Evolutionary conservation across 2,797 vertebrate species (phyloP), one percentile per base, ranked within the genome.

Genomic region (Perdix hodgsoniae): DNA sequence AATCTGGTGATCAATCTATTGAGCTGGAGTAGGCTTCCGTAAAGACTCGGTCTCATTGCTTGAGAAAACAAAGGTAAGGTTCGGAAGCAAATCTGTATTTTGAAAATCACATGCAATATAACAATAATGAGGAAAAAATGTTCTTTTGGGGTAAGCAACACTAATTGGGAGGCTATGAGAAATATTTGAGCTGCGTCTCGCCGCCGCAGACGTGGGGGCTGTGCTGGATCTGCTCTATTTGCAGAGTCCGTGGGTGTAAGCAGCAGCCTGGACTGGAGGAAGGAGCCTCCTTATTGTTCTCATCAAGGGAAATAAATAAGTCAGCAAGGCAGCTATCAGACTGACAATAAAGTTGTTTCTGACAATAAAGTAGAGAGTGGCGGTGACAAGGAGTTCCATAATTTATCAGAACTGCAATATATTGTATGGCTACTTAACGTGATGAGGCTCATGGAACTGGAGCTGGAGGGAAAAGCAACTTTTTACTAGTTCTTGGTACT

Each of bases 1-100:
- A 67, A 50, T 49, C 14, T 12, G 6, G 18, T 6, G 29, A 47
- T 26, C 29, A 1, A 0, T 14, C 7, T 14, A 3, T 2, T 3
- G 75, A 31, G 42, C 2, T 33, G 71, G 56, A 42, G 15, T 2
- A n/a, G 50, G 12, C 10, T 26, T 21, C 40, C 24, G 14, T 2
- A 19, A 9, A 42, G 65, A 6, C 11, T 18, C 40, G 54, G 11
- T 5, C 60, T 39, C n/a, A 45, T 65, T 23, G 10, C 12, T 52
- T 54, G 19, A 11, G 61, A 6, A 35, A 64, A 31, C 29, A 60
- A 33, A 74, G 52, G 17, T 7, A 6, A 2, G 9, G 19, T 6
- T 37, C 29, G 42, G 88, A 27, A 45, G 22, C 0, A 27, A 75
- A 11, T 4, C 37, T 10, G 6, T 6, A 0, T 7, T 64, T 59